Conservation (phyloP, 2,113 vertebrate genomes). For the Odocoileus virginianus region DNA sequence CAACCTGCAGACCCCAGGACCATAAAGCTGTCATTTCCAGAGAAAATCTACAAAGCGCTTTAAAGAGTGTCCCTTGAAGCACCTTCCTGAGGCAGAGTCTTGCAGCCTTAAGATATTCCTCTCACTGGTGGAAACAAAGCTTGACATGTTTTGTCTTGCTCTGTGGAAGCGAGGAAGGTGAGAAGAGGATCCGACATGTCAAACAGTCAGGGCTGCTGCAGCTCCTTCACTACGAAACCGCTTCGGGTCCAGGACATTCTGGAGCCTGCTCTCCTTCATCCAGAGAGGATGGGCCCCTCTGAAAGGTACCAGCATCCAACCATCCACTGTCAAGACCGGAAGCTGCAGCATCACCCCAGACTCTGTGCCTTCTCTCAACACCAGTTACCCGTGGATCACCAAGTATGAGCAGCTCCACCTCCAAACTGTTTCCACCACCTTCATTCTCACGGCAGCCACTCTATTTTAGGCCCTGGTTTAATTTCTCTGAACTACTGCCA, state of each 20-base stretch:
- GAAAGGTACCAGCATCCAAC: background rate
- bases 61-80: background rate
- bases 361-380: background rate
- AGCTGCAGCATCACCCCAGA: background rate
- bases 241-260: background rate
- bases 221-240: background rate
- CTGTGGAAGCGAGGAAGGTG: background rate
- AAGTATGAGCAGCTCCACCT: background rate
- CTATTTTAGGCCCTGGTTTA: background rate
- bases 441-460: background rate
- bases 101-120: background rate
- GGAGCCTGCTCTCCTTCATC: background rate
- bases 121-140: background rate
- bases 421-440: background rate
- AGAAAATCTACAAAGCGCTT: background rate
- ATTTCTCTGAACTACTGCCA: background rate
- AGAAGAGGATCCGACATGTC: background rate
- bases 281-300: background rate
- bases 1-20: background rate
- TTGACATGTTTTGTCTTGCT: background rate
- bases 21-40: background rate
- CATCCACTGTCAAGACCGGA: too few species aligned
- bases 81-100: background rate
- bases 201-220: background rate
- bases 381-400: background rate